These are phyloP conservation scores for Lagria hirta DNA, from an alignment of 2,888 invertebrate species.

Conservation along the genomic window DNA sequence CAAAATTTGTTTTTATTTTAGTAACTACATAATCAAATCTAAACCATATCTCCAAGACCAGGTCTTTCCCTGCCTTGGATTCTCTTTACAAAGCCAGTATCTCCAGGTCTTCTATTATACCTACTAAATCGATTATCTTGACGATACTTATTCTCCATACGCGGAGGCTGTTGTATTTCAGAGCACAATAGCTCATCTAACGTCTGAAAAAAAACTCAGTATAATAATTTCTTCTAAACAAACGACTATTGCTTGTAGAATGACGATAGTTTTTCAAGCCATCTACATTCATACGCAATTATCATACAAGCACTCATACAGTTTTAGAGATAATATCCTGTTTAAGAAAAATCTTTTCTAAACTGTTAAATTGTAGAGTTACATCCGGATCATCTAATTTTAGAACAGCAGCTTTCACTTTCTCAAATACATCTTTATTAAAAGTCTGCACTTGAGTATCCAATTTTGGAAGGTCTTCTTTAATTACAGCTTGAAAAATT, in stretches of 20 bases:
- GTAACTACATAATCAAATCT: constrained; percentile 1
- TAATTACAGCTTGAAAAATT: constrained; percentile 60
- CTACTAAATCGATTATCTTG: constrained; percentile 10
- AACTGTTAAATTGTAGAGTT: constrained; percentile 58
- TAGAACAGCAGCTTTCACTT: constrained; percentile 56
- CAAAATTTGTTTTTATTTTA: neutral
- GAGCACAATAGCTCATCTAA: constrained; percentile 51
- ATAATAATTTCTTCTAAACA: constrained; percentile 2
- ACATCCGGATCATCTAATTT: constrained; percentile 58
- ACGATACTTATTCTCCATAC: constrained; percentile 30
- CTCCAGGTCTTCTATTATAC: constrained; percentile 1
- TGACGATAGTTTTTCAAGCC: neutral
- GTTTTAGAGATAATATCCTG: constrained; percentile 54
- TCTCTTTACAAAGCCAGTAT: no score
- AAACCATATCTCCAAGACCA: constrained; percentile 28
- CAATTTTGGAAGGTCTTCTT: constrained; percentile 56
- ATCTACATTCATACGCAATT: neutral
- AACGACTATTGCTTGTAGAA: constrained; percentile 4
- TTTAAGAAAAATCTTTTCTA: constrained; percentile 59
- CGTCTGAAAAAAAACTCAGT: constrained; percentile 42
- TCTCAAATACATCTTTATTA: constrained; percentile 63
- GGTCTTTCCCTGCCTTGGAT: constrained; percentile 22
- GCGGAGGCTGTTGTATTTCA: constrained; percentile 42
- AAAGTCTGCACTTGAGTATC: constrained; percentile 58
- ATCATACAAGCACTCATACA: constrained; percentile 30